Evolutionary conservation across 2,888 invertebrate species (phyloP).

Genomic region (Eilema sororculum): DNA sequence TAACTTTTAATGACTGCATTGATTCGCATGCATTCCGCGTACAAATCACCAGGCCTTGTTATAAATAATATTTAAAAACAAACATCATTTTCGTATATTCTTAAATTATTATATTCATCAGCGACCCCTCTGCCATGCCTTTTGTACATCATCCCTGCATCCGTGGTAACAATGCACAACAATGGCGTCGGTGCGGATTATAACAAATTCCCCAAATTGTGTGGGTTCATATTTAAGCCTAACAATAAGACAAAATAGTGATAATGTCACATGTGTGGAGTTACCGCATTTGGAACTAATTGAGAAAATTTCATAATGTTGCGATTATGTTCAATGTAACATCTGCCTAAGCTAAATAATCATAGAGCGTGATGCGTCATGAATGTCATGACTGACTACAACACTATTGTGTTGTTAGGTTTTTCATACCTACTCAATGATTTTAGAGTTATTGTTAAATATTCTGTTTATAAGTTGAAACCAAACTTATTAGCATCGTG

Average conservation of each 20-base stretch:
- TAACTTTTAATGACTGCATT: constrained; percentile 70
- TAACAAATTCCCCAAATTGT: constrained; percentile 85
- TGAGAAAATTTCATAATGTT: constrained; percentile 80
- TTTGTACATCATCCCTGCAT: constrained; percentile 64
- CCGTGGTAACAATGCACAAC: constrained; percentile 74
- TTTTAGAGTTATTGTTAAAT: constrained; percentile 10
- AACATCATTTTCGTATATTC: constrained; percentile 63
- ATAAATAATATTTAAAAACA: constrained; percentile 63
- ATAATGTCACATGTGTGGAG: constrained; percentile 84
- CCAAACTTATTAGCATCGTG: constrained; percentile 35
- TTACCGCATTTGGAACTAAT: constrained; percentile 85
- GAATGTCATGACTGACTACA: constrained; percentile 5
- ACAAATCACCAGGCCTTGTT: constrained; percentile 42
- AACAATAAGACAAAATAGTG: constrained; percentile 85
- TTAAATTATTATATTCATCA: constrained; percentile 70
- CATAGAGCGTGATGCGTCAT: constrained; percentile 24
- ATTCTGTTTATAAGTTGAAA: constrained; percentile 9
- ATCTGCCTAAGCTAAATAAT: constrained; percentile 71
- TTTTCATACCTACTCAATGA: constrained; percentile 6
- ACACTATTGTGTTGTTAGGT: constrained; percentile 23
- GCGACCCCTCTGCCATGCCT: constrained; percentile 64
- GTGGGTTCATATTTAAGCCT: constrained; percentile 82
- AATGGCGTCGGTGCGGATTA: constrained; percentile 82
- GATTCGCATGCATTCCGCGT: constrained; percentile 53
- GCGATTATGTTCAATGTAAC: constrained; percentile 77